A percentile compares a stretch with the other conserved stretches of the same genome.
Evolutionary conservation across 1,140 invertebrate species (phyloP).

Genomic region (Drosophila albomicans): DNA sequence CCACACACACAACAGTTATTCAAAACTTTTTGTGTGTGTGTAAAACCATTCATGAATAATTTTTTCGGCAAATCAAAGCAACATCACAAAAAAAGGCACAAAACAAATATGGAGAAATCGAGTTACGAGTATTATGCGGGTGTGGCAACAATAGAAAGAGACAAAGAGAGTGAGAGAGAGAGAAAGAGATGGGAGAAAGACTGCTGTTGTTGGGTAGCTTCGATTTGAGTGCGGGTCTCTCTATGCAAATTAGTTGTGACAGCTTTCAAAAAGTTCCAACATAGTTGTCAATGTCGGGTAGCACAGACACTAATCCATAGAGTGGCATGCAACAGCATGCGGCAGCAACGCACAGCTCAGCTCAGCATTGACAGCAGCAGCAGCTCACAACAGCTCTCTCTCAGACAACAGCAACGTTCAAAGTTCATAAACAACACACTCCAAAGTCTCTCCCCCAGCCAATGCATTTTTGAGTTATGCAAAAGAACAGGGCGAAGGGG

Average conservation of each 20-base stretch:
- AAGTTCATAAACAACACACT: conserved; percentile 67
- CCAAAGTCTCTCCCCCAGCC: background rate
- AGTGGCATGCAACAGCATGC: conserved; percentile 44
- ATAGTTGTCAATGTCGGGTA: conserved; percentile 66
- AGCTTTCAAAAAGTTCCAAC: conserved; percentile 79
- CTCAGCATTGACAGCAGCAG: conserved; percentile 11
- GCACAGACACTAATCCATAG: conserved; percentile 34
- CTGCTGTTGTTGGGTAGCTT: background rate
- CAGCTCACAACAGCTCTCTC: background rate
- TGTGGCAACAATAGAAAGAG: background rate
- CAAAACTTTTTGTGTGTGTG: conserved; percentile 5
- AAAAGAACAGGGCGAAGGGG: background rate
- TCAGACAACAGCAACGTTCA: conserved; percentile 49
- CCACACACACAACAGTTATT: conserved; percentile 1
- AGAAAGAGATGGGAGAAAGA: background rate
- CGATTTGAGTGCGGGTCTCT: conserved; percentile 10
- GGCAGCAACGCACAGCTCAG: background rate
- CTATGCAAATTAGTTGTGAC: conserved; percentile 83
- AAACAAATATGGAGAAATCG: conserved; percentile 33
- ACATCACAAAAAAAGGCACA: conserved; percentile 8
- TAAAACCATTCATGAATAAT: conserved; percentile 2
- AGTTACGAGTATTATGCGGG: conserved; percentile 8
- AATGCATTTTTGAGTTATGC: conserved; percentile 52
- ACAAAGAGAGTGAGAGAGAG: background rate
- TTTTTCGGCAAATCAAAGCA: conserved; percentile 53